Evolutionary conservation across 2,113 vertebrate species (phyloP), one percentile per base, ranked within the genome.

Genomic region (Nothobranchius kuhntae): DNA sequence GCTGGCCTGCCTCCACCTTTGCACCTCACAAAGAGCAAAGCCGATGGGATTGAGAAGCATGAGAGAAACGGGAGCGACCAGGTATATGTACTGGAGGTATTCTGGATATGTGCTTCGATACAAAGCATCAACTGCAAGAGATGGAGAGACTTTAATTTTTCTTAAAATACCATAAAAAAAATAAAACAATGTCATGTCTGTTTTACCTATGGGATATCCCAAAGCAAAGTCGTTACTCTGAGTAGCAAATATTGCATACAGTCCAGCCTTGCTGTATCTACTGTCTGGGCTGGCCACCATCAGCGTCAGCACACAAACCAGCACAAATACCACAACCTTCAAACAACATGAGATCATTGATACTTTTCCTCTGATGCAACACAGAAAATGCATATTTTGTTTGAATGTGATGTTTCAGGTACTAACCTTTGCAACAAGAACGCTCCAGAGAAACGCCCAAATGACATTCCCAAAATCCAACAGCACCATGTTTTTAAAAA

Each of bases 181-280:
- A 40, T 7, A 40, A 40, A 40, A 7, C 38, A 40, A 9, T 40
- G 38, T 7, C 24, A 12, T 67, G 13, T 67, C 38, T 46, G 50
- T 26, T 94, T 96, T 92, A 99, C 97, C 97, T 91, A 99, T 99
- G 0, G 97, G 97, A 71, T 97, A 98, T 86, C 97, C 97, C 83
- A 99, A 81, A 15, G 96, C 97, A 89, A 99, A 99, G 91, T 99
- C 97, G 74, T 99, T 99, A 90, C 97, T 99, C 81, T 99, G 97
- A 15, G 97, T 99, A 71, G 97, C 95, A 87, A 98, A 99, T 85
- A 99, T 98, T 82, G 97, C 95, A 64, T 95, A 99, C 14, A 99
- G 93, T 53, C 97, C 97, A 6, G 97, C 97, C 90, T 98, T 99
- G 87, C 97, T 94, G 84, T 96, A 96, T 66, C 95, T 91, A 51